Evolutionary conservation across 2,797 vertebrate species (phyloP).

Genomic region (Anisognathus igniventris): DNA sequence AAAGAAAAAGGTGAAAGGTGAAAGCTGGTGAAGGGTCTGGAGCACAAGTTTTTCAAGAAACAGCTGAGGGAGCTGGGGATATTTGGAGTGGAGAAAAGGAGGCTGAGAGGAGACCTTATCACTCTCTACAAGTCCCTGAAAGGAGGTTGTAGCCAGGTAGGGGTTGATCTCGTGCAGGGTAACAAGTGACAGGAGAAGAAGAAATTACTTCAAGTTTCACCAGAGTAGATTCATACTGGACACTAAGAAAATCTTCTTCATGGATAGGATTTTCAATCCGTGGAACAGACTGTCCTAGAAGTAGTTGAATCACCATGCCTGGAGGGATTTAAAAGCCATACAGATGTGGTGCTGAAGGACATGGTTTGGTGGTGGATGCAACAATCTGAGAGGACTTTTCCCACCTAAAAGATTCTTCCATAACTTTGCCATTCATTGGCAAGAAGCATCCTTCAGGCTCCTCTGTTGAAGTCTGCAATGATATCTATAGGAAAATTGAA

Average conservation of each 20-base stretch:
- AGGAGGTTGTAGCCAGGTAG: neutral
- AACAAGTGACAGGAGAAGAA: neutral
- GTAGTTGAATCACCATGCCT: neutral
- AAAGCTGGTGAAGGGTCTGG: neutral
- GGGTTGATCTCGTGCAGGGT: rapidly evolving
- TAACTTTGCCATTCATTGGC: neutral
- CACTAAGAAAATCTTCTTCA: neutral
- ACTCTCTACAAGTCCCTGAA: neutral
- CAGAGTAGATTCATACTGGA: neutral
- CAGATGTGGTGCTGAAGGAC: neutral
- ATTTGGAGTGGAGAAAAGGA: neutral
- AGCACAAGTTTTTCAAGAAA: neutral
- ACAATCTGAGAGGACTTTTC: neutral
- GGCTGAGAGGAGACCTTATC: neutral
- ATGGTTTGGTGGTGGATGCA: rapidly evolving
- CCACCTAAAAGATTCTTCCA: neutral
- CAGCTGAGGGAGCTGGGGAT: neutral
- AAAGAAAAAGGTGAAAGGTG: neutral
- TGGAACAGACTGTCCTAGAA: neutral
- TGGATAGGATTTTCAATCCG: neutral
- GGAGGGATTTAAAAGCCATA: neutral
- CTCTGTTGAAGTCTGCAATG: neutral
- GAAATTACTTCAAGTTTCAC: neutral
- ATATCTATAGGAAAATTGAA: neutral
- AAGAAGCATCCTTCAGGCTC: neutral